phyloP scores from a whole-genome alignment of 2,113 vertebrate species.

The Syngnathus floridae region DNA sequence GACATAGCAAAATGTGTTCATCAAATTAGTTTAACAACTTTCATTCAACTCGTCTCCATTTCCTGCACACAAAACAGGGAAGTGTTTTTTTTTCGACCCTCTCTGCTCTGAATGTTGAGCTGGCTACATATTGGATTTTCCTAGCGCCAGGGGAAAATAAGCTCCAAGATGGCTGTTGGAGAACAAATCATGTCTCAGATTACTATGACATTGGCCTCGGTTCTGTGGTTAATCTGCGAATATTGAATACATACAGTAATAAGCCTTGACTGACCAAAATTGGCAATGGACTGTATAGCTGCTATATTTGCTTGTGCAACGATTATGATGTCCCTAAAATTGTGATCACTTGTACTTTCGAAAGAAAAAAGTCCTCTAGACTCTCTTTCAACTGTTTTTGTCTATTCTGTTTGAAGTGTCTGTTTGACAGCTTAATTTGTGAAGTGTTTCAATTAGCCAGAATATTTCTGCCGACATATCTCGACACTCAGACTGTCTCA shows the following conservation, averaged over 20 bases:
- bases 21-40: neutral
- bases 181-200: constrained; percentile 9
- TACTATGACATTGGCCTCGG: neutral
- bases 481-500: constrained; percentile 61
- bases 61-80: neutral
- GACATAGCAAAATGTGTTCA: no score
- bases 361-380: constrained; percentile 24
- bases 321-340: constrained; percentile 34
- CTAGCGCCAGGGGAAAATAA: neutral
- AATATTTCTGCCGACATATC: constrained; percentile 67
- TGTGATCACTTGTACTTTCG: constrained; percentile 44
- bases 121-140: neutral
- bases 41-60: neutral
- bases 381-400: constrained; percentile 46
- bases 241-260: neutral
- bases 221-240: constrained; percentile 12
- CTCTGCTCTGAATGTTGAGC: neutral
- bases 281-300: constrained; percentile 4
- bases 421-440: constrained; percentile 64
- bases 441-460: constrained; percentile 69
- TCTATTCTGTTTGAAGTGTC: constrained; percentile 60
- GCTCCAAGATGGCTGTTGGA: constrained; percentile 8
- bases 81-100: neutral
- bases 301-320: constrained; percentile 30
- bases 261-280: neutral